Conservation (phyloP, 2,113 vertebrate genomes). For the Rhynchopsitta pachyrhyncha region DNA sequence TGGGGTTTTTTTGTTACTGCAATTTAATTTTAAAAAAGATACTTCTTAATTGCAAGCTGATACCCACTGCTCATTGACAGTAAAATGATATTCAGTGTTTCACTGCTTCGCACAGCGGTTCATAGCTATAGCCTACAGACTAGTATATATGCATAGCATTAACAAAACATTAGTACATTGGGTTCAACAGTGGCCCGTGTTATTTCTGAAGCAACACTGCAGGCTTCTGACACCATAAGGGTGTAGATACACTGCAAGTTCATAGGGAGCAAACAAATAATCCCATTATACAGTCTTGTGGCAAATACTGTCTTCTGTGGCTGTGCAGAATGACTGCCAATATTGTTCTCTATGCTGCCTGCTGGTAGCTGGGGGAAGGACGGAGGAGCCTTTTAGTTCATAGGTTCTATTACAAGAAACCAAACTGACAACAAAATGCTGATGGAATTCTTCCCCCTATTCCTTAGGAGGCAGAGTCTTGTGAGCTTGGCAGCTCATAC, state of each 20-base stretch:
- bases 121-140: not conserved
- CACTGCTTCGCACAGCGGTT: not conserved
- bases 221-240: not conserved
- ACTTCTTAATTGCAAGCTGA: not conserved
- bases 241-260: not conserved
- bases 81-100: not conserved
- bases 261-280: not conserved
- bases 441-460: not conserved
- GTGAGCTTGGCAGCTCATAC: not conserved
- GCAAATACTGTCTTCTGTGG: not conserved
- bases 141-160: not conserved
- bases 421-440: not conserved
- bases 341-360: not conserved
- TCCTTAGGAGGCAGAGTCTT: not conserved
- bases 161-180: not conserved
- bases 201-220: not conserved
- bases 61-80: not conserved
- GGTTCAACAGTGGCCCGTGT: not conserved
- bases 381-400: not conserved
- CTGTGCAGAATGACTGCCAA: not conserved
- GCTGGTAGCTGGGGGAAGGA: not conserved
- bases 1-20: accelerated
- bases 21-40: not conserved
- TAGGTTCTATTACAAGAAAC: not conserved
- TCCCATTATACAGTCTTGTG: not conserved